These are phyloP conservation scores for Cottus gobio DNA, from an alignment of 2,113 vertebrate species.

Conservation along the genomic window DNA sequence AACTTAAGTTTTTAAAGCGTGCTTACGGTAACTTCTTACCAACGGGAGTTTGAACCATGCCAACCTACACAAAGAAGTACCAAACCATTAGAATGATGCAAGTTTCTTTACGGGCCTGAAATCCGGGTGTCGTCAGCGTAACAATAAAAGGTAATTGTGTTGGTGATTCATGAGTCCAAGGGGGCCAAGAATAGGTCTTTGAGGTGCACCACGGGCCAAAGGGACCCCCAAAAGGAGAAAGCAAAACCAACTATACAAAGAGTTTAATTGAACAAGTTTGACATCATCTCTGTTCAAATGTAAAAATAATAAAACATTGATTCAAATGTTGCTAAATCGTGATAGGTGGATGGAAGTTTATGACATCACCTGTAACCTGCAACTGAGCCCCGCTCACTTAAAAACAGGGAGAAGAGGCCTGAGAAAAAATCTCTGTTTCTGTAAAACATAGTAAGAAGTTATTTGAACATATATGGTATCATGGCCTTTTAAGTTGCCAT, in stretches of 20 bases:
- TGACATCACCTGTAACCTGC: background rate
- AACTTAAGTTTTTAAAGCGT: background rate
- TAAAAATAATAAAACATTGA: slow-evolving; percentile 1
- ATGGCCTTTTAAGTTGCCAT: background rate
- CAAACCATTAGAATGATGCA: background rate
- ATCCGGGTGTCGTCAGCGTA: background rate
- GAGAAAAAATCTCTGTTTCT: background rate
- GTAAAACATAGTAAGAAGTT: too few relatives aligned
- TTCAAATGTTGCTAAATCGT: background rate
- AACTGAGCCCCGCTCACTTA: background rate
- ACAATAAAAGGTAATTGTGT: background rate
- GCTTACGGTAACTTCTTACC: background rate
- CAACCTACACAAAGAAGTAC: background rate
- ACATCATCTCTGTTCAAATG: background rate
- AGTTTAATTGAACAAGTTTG: background rate
- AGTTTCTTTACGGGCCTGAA: background rate
- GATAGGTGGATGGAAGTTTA: background rate
- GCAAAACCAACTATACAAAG: background rate
- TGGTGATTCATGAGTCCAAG: background rate
- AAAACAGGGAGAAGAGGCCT: background rate
- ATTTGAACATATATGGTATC: background rate
- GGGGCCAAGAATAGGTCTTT: slow-evolving; percentile 2
- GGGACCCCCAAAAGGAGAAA: background rate
- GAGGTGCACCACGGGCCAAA: background rate
- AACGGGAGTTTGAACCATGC: background rate